Evolutionary conservation across 1,140 invertebrate genomes (phyloP).

Genomic region (Drosophila mauritiana): DNA sequence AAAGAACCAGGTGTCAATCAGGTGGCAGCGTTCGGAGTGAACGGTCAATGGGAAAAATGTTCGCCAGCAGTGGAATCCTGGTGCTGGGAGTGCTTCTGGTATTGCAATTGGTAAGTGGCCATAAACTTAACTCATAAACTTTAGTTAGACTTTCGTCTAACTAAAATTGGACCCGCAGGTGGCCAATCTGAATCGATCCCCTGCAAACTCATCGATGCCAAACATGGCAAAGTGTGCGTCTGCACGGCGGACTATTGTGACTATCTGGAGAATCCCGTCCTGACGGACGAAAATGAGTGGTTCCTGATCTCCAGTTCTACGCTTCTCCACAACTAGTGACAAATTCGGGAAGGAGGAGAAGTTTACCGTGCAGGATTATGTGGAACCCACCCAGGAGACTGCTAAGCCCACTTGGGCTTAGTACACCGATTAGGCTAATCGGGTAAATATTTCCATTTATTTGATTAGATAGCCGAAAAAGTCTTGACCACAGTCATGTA

Average conservation of each 20-base stretch:
- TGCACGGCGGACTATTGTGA: constrained; percentile 95
- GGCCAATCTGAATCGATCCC: constrained; percentile 46
- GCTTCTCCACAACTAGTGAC: constrained; percentile 54
- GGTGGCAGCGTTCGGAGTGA: constrained; percentile 3
- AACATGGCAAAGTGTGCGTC: constrained; percentile 89
- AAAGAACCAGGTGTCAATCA: constrained; percentile 29
- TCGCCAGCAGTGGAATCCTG: constrained; percentile 10
- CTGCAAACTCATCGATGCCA: constrained; percentile 50
- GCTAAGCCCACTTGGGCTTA: not conserved
- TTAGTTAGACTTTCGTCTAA: no score
- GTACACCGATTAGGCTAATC: constrained; percentile 31
- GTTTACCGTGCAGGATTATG: constrained; percentile 60
- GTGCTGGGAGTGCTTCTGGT: constrained; percentile 47
- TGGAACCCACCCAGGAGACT: constrained; percentile 23
- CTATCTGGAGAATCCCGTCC: constrained; percentile 85
- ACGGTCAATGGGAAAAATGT: constrained; percentile 46
- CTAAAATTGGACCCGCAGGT: constrained; percentile 16
- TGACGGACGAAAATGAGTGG: constrained; percentile 53
- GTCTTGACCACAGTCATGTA: not conserved
- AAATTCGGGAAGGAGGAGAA: constrained; percentile 45
- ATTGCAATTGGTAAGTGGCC: constrained; percentile 56
- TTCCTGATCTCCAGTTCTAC: constrained; percentile 65
- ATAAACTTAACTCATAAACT: constrained; percentile 7
- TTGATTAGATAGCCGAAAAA: constrained; percentile 17
- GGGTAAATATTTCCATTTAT: constrained; percentile 3